phyloP scores from a whole-genome alignment of 64 coral and sea anemone genomes.

The Actinia equina region DNA sequence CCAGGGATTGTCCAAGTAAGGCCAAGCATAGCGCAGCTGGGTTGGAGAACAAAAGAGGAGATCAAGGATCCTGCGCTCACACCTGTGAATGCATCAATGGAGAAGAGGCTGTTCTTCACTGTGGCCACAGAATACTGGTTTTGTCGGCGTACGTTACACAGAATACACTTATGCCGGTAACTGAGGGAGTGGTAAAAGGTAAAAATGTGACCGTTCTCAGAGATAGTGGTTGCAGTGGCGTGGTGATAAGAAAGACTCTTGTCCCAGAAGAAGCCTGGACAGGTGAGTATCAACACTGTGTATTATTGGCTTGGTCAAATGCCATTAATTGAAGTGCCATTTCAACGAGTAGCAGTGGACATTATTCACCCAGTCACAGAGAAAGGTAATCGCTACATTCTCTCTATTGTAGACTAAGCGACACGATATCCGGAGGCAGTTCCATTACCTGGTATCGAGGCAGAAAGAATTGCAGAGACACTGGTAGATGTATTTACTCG shows the following conservation, averaged over 20 bases:
- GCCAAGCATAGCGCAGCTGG: not conserved
- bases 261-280: not conserved
- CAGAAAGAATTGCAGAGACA: conserved; percentile 16
- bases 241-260: conserved; percentile 17
- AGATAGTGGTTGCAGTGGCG: conserved; percentile 58
- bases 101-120: not conserved
- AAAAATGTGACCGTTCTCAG: conserved; percentile 2
- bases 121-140: not conserved
- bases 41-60: not conserved
- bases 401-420: conserved; percentile 23
- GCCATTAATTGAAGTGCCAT: conserved; percentile 30
- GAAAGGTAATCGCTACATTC: conserved; percentile 29
- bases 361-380: conserved; percentile 27
- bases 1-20: not conserved
- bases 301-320: conserved; percentile 11
- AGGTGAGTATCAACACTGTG: not conserved
- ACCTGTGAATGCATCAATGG: not conserved
- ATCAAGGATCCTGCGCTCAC: not conserved
- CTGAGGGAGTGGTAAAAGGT: not conserved
- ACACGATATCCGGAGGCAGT: not conserved
- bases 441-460: not conserved
- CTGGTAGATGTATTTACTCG: conserved; percentile 9
- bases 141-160: not conserved
- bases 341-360: conserved; percentile 18
- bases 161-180: conserved; percentile 25